Percentiles rank a stretch among this genome's conserved stretches.
Conservation (phyloP, 37 sponge, comb jelly and placozoan species). For the Agelas oroides region DNA sequence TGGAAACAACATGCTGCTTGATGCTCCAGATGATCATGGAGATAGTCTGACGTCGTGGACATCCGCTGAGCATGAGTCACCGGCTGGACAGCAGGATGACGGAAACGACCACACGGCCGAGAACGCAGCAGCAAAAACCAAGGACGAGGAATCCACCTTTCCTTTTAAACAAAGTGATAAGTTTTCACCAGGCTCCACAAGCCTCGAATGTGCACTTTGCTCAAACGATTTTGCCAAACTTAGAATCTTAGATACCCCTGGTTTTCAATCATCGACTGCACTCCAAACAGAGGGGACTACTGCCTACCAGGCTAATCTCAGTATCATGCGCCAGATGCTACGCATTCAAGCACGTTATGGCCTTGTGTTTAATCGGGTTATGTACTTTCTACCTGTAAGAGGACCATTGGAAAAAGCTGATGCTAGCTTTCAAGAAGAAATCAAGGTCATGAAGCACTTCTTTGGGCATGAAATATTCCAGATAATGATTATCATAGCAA, state of each 20-base stretch:
- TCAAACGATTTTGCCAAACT: not conserved
- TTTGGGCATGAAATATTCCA: not conserved
- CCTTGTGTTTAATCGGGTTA: not conserved
- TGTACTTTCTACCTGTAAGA: not conserved
- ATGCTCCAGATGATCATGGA: not conserved
- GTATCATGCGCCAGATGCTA: not conserved
- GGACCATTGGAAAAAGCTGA: not conserved
- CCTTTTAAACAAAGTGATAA: not conserved
- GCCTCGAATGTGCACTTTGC: not conserved
- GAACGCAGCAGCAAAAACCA: too few relatives aligned
- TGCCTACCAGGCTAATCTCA: not conserved
- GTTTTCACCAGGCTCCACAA: too few relatives aligned
- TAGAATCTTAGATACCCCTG: not conserved
- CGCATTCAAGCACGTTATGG: not conserved
- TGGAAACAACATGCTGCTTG: not conserved
- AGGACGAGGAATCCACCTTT: too few relatives aligned
- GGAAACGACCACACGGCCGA: not conserved
- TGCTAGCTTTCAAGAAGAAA: not conserved
- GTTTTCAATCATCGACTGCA: not conserved
- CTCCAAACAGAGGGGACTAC: too few relatives aligned
- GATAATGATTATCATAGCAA: not conserved
- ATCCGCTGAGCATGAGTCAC: too few relatives aligned
- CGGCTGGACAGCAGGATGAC: not conserved
- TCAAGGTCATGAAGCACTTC: not conserved
- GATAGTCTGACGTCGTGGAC: not conserved